Conservation (phyloP, 1,140 invertebrate genomes). For the Drosophila willistoni region DNA sequence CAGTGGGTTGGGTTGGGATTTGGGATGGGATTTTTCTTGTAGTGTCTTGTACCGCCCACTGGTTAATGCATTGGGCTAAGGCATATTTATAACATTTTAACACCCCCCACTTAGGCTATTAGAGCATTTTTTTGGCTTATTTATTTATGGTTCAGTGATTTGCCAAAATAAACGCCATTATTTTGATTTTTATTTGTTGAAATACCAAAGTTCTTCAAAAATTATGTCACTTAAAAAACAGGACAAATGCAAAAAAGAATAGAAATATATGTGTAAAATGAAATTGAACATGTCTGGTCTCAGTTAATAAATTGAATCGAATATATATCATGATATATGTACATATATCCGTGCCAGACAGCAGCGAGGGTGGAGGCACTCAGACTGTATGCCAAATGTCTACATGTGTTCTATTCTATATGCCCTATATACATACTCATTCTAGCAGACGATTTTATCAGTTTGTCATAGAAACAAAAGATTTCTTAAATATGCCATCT, state of each 20-base stretch:
- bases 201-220: conserved; percentile 19
- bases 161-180: conserved; percentile 49
- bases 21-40: not conserved
- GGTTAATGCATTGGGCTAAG: conserved; percentile 45
- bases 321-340: conserved; percentile 25
- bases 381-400: not conserved
- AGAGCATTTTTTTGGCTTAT: conserved; percentile 50
- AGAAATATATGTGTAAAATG: conserved; percentile 37
- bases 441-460: not conserved
- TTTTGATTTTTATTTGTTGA: conserved; percentile 34
- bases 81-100: conserved; percentile 50
- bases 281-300: conserved; percentile 64
- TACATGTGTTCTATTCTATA: not conserved
- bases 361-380: conserved; percentile 25
- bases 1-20: not conserved
- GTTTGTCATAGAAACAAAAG: not conserved
- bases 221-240: conserved; percentile 59
- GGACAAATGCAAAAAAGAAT: conserved; percentile 23
- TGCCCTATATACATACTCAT: not conserved
- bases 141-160: conserved; percentile 65
- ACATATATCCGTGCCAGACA: conserved; percentile 43
- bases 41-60: conserved; percentile 34
- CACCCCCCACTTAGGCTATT: conserved; percentile 51
- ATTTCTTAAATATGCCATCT: too few relatives aligned
- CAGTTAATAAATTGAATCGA: conserved; percentile 66